phyloP scores from a whole-genome alignment of 2,888 invertebrate genomes.

The Anoncus sp. region DNA sequence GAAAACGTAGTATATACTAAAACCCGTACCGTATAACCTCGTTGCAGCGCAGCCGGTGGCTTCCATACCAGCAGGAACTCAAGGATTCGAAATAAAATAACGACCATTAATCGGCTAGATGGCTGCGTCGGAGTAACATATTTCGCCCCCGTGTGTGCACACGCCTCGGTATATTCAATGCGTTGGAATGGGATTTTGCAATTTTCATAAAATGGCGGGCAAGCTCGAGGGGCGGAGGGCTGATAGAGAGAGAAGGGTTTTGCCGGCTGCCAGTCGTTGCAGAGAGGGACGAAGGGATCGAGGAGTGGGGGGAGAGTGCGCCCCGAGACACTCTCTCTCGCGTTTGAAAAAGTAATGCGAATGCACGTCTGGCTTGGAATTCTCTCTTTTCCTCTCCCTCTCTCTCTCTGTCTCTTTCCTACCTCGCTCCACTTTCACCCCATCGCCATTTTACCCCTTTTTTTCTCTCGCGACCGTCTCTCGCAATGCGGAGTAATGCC shows the following conservation, averaged over 20 bases:
- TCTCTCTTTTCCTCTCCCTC: slow-evolving; percentile 8
- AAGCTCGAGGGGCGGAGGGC: no score
- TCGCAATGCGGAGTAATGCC: slow-evolving; percentile 66
- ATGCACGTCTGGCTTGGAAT: slow-evolving; percentile 53
- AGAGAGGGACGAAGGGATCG: slow-evolving; percentile 27
- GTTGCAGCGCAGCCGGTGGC: slow-evolving; percentile 24
- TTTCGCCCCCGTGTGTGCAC: slow-evolving; percentile 68
- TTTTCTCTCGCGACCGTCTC: slow-evolving; percentile 39
- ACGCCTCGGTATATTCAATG: background rate
- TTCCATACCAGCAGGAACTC: slow-evolving; percentile 41
- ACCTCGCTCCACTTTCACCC: slow-evolving; percentile 9
- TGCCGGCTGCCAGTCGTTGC: slow-evolving; percentile 47
- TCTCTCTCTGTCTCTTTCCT: slow-evolving; percentile 13
- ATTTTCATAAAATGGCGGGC: slow-evolving; percentile 79
- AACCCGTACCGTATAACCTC: no score
- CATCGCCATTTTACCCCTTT: slow-evolving; percentile 21
- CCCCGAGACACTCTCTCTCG: slow-evolving; percentile 52
- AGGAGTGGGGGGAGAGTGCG: slow-evolving; percentile 38
- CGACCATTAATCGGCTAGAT: slow-evolving; percentile 75
- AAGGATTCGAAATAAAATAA: slow-evolving; percentile 74
- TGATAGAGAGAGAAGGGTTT: slow-evolving; percentile 26
- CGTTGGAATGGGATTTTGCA: slow-evolving; percentile 73
- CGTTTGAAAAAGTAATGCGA: slow-evolving; percentile 75
- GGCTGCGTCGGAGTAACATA: slow-evolving; percentile 72
- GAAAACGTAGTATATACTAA: no score